Evolutionary conservation across 2,113 vertebrate genomes (phyloP), one percentile per base, ranked within the genome.

Genomic region (Corydoras sp.): DNA sequence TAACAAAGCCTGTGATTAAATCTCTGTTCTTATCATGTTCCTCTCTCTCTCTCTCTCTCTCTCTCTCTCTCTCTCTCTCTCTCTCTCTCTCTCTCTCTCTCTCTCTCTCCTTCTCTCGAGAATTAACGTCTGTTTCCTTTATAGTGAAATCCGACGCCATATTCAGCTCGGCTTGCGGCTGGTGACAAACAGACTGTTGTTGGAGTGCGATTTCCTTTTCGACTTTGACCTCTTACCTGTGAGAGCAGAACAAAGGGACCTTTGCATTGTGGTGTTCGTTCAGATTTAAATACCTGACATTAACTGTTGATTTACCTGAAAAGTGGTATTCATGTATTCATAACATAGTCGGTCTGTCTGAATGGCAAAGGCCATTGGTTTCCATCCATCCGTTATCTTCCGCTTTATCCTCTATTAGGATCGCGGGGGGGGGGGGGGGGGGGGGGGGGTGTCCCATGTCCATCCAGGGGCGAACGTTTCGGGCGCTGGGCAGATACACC

Each of bases 1-100:
- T 82, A 83, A 88, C 76, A 85, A 83, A 84, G 81, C 72, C 75
- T 67, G 62, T 80, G 85, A 86, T 85, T 86, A 72, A 77, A 74
- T 85, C 79, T 78, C 62, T 48, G 62, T 60, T 76, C 71, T 83
- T 84, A 85, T 83, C 79, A 24, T 53, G 10, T 54, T 58, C 54
- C 53, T 13, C 50, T 76, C 14, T 32, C 76, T 67, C 65, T 65
- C 35, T 72, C 32, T 76, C 62, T 65, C 62, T 51, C 53, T 13
- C 50, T 76, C 14, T 32, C 75, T 65, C 68, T 62, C 31, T 72
- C 53, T 13, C 50, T 76, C 14, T 32, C 75, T 65, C 68, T 61
- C 29, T 72, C 32, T 76, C 62, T 65, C 59, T 51, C 53, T 13
- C 50, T 76, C 14, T 32, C 75, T 65, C 68, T 62, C 31, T 72